These are phyloP conservation scores for Blera fallax DNA, from an alignment of 2,888 invertebrate species.

Conservation along the genomic window DNA sequence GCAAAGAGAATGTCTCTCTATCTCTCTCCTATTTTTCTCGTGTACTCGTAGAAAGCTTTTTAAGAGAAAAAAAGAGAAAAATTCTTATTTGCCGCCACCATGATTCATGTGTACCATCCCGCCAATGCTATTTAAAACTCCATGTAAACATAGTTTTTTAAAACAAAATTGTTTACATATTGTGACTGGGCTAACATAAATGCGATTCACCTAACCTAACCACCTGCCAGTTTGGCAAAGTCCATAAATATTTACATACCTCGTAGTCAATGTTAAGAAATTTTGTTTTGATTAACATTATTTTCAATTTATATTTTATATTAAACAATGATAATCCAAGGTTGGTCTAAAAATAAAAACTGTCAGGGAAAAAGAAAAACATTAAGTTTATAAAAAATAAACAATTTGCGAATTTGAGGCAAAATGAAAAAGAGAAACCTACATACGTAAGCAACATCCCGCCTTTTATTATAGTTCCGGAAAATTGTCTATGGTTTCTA, in stretches of 20 bases:
- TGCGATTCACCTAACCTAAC: constrained; percentile 37
- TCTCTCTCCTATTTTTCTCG: background rate
- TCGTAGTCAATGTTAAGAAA: background rate
- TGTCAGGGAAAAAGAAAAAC: constrained; percentile 3
- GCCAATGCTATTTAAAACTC: constrained; percentile 11
- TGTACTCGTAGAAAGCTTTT: background rate
- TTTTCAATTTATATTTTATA: background rate
- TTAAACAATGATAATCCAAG: constrained; percentile 16
- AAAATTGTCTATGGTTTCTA: too few species aligned
- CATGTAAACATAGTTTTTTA: constrained; percentile 26
- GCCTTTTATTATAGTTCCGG: background rate
- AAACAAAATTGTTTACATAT: constrained; percentile 21
- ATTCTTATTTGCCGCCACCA: background rate
- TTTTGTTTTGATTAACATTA: constrained; percentile 3
- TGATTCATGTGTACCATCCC: background rate
- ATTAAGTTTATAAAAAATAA: background rate
- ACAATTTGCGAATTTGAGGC: background rate
- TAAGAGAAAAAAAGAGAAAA: background rate
- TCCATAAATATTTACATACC: constrained; percentile 2
- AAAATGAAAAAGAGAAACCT: background rate
- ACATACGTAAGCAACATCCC: background rate
- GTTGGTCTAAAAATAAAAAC: constrained; percentile 3
- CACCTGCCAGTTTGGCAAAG: constrained; percentile 35
- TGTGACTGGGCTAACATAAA: constrained; percentile 62
- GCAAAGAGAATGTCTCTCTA: background rate